Evolutionary conservation across 2,797 vertebrate species (phyloP).

Genomic region (Scyliorhinus canicula): DNA sequence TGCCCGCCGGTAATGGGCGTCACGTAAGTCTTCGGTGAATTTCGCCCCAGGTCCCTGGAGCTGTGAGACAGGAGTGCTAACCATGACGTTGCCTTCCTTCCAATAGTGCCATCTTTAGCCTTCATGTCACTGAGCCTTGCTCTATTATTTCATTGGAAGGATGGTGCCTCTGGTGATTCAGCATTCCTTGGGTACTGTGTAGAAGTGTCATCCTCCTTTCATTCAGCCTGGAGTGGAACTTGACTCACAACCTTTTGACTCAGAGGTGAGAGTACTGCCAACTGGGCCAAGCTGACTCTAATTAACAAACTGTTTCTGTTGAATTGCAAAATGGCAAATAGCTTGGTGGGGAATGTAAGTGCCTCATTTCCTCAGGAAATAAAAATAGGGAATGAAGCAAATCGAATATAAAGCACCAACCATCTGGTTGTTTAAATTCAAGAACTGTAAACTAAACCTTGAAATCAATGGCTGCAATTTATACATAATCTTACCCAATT

Average conservation of each 20-base stretch:
- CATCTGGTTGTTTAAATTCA: neutral
- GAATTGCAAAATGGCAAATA: neutral
- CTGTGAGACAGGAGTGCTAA: no score
- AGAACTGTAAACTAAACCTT: neutral
- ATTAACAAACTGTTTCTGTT: neutral
- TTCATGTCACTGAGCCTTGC: neutral
- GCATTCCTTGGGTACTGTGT: neutral
- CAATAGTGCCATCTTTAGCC: neutral
- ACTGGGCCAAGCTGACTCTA: neutral
- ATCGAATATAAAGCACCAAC: neutral
- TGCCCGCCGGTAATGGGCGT: no score
- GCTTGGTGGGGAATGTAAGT: neutral
- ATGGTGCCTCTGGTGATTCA: no score
- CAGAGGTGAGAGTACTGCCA: neutral
- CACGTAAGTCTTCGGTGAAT: no score
- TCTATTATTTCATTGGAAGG: neutral
- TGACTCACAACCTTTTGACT: neutral
- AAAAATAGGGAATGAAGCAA: neutral
- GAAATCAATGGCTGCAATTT: neutral
- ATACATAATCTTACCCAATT: neutral
- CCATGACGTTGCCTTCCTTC: slow-evolving; percentile 15
- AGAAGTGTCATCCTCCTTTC: neutral
- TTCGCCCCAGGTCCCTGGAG: no score
- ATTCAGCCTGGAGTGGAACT: neutral
- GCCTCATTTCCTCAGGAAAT: neutral